A percentile compares a stretch with the other conserved stretches of the same genome.
Conservation (phyloP, 2,797 vertebrate genomes). For the Hippopotamyrus pictus region DNA sequence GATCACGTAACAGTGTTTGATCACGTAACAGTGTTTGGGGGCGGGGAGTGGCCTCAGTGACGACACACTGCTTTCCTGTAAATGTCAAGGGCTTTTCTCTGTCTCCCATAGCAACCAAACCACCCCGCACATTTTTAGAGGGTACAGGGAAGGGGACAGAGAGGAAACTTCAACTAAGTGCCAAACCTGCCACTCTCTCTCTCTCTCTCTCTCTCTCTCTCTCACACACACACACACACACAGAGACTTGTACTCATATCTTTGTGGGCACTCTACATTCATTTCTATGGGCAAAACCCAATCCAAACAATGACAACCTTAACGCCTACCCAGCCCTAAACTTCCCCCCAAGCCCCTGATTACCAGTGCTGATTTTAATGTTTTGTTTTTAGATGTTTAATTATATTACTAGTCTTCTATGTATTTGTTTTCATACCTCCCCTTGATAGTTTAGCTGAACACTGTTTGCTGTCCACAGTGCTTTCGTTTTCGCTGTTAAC, state of each 20-base stretch:
- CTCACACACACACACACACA: neutral
- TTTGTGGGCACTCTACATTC: neutral
- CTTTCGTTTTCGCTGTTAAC: neutral
- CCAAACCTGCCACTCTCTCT: neutral
- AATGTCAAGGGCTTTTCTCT: slow-evolving; percentile 29
- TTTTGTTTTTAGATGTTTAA: neutral
- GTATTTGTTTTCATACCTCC: neutral
- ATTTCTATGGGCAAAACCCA: neutral
- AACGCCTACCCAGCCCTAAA: neutral
- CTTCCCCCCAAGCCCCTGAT: neutral
- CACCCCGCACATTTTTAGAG: neutral
- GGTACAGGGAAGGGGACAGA: slow-evolving; percentile 11
- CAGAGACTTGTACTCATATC: neutral
- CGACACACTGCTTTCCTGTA: slow-evolving; percentile 22
- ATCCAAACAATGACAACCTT: neutral
- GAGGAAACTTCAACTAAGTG: slow-evolving; percentile 38
- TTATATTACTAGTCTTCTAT: neutral
- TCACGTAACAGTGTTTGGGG: neutral
- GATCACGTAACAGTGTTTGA: neutral
- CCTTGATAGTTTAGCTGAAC: neutral
- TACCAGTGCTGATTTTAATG: neutral
- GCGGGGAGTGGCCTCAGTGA: slow-evolving; percentile 6
- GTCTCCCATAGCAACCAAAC: neutral
- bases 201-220: neutral
- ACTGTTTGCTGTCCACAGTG: neutral